These are phyloP conservation scores for Diprion similis DNA, from an alignment of 1,140 invertebrate species.

Conservation along the genomic window DNA sequence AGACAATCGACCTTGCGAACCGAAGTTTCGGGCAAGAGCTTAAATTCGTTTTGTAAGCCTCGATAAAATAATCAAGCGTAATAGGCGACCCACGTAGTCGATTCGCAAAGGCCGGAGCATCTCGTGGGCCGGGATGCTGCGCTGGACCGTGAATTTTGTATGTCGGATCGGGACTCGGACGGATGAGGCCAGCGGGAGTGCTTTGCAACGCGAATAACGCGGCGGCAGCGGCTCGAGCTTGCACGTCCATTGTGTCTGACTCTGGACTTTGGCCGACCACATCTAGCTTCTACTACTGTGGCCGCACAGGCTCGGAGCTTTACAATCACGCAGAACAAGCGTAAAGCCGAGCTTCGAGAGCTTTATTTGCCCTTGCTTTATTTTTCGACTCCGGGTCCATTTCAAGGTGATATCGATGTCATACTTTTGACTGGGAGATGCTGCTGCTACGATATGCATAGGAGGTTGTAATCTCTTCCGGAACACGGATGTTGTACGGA, in stretches of 20 bases:
- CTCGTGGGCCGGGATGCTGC: background rate
- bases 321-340: background rate
- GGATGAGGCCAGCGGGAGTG: constrained; percentile 1
- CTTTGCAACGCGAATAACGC: background rate
- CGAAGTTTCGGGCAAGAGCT: background rate
- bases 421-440: too few species aligned
- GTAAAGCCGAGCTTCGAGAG: too few species aligned
- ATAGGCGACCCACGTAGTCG: background rate
- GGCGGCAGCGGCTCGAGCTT: background rate
- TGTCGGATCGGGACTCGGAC: background rate
- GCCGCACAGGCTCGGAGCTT: background rate
- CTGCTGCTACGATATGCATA: too few species aligned
- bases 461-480: too few species aligned
- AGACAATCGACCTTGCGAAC: background rate
- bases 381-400: too few species aligned
- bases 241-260: background rate
- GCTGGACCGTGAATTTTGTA: constrained; percentile 2
- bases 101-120: background rate
- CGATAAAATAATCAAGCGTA: background rate
- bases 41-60: background rate
- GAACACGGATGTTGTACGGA: too few species aligned
- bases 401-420: too few species aligned
- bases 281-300: background rate
- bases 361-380: background rate
- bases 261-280: background rate